These are phyloP conservation scores for Neodiprion virginianus DNA, from an alignment of 1,140 invertebrate species.

Conservation along the genomic window DNA sequence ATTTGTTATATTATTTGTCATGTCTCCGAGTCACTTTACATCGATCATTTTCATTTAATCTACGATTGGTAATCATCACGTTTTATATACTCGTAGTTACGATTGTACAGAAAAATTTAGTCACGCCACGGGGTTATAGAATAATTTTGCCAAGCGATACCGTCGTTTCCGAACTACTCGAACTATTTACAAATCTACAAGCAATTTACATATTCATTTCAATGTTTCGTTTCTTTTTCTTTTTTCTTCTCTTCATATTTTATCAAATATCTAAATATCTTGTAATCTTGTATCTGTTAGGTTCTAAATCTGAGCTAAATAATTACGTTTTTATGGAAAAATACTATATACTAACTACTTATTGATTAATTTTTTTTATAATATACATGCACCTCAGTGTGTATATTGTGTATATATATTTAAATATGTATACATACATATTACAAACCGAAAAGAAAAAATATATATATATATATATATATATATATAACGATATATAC, in stretches of 20 bases:
- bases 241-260: background rate
- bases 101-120: no score
- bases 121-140: background rate
- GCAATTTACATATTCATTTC: background rate
- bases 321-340: background rate
- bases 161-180: background rate
- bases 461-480: background rate
- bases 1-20: no score
- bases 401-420: no score
- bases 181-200: conserved; percentile 6
- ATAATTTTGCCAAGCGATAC: background rate
- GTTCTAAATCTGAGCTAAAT: background rate
- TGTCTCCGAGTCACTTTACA: no score
- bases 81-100: no score
- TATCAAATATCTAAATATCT: background rate
- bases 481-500: background rate
- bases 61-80: no score
- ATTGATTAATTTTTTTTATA: background rate
- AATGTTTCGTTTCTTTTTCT: background rate
- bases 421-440: no score
- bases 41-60: no score
- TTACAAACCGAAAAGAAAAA: no score
- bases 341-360: background rate
- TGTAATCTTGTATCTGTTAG: no score
- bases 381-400: no score